A percentile compares a stretch with the other conserved stretches of the same genome.
Evolutionary conservation across 2,113 vertebrate species (phyloP).

Genomic region (Indicator indicator): DNA sequence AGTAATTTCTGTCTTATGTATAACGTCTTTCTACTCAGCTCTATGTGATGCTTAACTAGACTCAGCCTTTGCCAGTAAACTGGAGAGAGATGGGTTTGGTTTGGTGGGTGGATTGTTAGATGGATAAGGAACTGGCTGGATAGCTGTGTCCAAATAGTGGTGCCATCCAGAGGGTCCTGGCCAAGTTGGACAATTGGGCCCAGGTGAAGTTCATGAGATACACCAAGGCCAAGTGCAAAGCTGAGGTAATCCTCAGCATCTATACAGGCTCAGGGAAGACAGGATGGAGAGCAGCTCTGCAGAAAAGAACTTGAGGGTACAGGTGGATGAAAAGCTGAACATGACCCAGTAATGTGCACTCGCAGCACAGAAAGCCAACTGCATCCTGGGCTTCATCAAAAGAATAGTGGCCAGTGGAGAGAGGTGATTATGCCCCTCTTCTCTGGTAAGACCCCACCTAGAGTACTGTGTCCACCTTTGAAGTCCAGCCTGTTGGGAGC

Average conservation of each 20-base stretch:
- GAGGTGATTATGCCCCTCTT: background rate
- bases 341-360: accelerated
- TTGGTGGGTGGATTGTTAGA: background rate
- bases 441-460: background rate
- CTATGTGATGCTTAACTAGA: background rate
- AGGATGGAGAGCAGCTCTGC: background rate
- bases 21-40: background rate
- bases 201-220: accelerated
- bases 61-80: background rate
- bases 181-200: background rate
- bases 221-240: background rate
- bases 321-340: background rate
- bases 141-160: background rate
- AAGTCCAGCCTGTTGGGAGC: background rate
- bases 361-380: accelerated
- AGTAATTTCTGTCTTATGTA: conserved; percentile 23
- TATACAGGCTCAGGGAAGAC: background rate
- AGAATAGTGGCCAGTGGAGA: accelerated
- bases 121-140: background rate
- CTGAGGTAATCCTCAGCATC: accelerated
- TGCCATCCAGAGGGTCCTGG: background rate
- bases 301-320: background rate
- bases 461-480: accelerated
- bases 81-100: background rate
- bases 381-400: background rate